Percentiles rank a stretch among this genome's conserved stretches.
Conservation (phyloP, 2,888 invertebrate genomes). For the Xylota sylvarum region DNA sequence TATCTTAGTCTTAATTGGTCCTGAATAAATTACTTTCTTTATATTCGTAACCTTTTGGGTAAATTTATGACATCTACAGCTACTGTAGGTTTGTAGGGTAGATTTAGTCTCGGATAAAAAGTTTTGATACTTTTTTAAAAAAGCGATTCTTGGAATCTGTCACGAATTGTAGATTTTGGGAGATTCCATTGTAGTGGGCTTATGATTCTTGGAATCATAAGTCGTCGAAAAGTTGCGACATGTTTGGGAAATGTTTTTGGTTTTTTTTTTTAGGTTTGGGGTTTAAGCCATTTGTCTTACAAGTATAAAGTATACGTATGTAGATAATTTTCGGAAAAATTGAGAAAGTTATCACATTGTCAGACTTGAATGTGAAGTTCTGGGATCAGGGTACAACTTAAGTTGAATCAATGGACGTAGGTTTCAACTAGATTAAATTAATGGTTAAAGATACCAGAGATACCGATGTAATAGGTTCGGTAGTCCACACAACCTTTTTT, state of each 20-base stretch:
- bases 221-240: neutral
- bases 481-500: too few species aligned
- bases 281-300: too few species aligned
- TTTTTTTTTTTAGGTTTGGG: neutral
- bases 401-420: too few species aligned
- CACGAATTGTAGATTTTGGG: neutral
- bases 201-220: constrained; percentile 1
- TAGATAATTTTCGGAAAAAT: too few species aligned
- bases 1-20: constrained; percentile 58
- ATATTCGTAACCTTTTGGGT: constrained; percentile 9
- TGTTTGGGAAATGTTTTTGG: neutral
- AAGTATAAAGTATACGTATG: too few species aligned
- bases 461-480: too few species aligned
- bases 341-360: too few species aligned
- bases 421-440: too few species aligned
- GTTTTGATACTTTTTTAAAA: constrained; percentile 15
- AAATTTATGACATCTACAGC: constrained; percentile 39
- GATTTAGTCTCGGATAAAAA: neutral
- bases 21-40: constrained; percentile 48
- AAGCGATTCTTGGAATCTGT: neutral
- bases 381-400: too few species aligned
- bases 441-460: too few species aligned
- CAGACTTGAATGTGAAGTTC: too few species aligned
- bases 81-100: constrained; percentile 17
- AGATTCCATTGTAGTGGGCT: neutral